Evolutionary conservation across 1,140 invertebrate species (phyloP).

Genomic region (Brachionus sp.): DNA sequence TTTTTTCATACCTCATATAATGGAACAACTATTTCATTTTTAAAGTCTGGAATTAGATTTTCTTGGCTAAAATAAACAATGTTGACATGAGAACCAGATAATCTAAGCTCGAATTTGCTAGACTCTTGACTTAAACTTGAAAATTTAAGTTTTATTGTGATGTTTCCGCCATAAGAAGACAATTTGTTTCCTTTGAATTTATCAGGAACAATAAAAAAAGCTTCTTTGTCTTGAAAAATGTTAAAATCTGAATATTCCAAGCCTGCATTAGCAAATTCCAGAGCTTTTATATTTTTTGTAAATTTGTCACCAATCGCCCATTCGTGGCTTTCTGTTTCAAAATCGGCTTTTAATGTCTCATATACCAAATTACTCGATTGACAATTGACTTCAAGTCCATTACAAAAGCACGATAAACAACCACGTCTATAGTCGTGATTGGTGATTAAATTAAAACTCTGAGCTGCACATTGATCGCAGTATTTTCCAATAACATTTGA

Average conservation of each 20-base stretch:
- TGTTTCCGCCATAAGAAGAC: constrained; percentile 36
- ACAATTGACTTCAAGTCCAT: constrained; percentile 38
- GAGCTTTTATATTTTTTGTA: not conserved
- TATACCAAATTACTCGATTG: constrained; percentile 8
- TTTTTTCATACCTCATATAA: constrained; percentile 65
- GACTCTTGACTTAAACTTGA: not conserved
- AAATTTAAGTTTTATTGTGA: constrained; percentile 3
- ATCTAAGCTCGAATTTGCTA: constrained; percentile 18
- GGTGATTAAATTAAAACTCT: constrained; percentile 83
- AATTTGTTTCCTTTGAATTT: constrained; percentile 39
- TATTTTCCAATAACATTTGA: constrained; percentile 66
- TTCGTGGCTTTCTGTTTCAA: not conserved
- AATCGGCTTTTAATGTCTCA: not conserved
- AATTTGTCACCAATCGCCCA: constrained; percentile 35
- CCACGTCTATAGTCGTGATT: constrained; percentile 71
- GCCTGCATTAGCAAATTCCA: not conserved
- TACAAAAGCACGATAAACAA: constrained; percentile 43
- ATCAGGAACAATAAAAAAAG: constrained; percentile 1
- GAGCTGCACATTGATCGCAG: constrained; percentile 82
- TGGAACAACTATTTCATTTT: constrained; percentile 68
- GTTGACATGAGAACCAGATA: constrained; percentile 67
- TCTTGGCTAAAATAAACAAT: constrained; percentile 69
- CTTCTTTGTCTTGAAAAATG: not conserved
- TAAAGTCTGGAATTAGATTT: constrained; percentile 63
- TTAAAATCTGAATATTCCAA: constrained; percentile 20